Base-by-base conservation (phyloP, 2,888 invertebrate species). In the Dioctria rufipes region DNA sequence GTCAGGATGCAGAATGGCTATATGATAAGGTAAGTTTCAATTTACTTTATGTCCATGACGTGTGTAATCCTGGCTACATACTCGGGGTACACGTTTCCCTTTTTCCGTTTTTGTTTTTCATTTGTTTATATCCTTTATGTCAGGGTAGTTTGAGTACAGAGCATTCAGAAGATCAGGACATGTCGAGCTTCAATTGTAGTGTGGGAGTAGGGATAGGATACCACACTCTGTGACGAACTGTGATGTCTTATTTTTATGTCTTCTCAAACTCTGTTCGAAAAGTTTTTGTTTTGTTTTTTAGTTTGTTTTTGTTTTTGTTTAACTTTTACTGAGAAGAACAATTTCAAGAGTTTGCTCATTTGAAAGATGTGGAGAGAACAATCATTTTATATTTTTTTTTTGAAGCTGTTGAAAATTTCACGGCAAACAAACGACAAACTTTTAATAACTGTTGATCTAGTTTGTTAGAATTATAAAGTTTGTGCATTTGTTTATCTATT, bases 1-100 rank as follows among this genome's bases (percentile, higher is more conserved):
- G 75, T 67, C 77, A 80, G 78, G 80, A 81, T 81, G 78, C 80
- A 79, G 73, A 71, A 81, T 79, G 82, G 81, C 80, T 77, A 81
- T 83, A 80, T 83, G 82, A 83, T 83, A 83, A 83, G 82, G 82
- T 83, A 75, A 83, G 69, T 61, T 77, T 63, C 63, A 63, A 63
- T 77, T 77, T 77, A 63, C 63, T 43, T 63, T 51, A 11, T 54
- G 54, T 54, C 54, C 25, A n/a, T 46, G 46, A 5, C 46, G 46
- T n/a, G 54, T 54, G 54, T n/a, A 54, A 54, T 54, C 54, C 54
- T 11, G 54, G 11, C 25, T 25, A 25, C 25, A 25, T 25, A 25
- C 25, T 25, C 25, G 25, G 25, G 1, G 25, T 25, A 25, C 8
- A 54, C 1, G 3, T 54, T 54, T 54, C 54, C 54, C 11, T 54